These are phyloP conservation scores for Agonopterix subpropinquella DNA, from an alignment of 2,888 invertebrate species.

Conservation along the genomic window DNA sequence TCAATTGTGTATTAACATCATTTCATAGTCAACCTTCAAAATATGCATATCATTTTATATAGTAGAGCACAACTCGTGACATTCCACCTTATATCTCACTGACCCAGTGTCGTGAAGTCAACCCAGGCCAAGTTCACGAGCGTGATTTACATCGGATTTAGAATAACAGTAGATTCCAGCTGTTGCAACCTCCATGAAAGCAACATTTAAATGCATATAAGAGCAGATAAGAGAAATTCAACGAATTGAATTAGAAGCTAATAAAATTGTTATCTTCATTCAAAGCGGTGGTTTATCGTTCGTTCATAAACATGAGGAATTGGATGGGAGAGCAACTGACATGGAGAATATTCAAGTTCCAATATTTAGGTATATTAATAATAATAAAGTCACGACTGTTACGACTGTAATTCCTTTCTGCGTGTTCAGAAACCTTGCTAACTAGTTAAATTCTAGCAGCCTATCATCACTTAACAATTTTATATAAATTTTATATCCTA, in stretches of 20 bases:
- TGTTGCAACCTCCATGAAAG: slow-evolving; percentile 44
- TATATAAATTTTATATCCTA: too few species aligned
- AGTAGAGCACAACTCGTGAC: too few species aligned
- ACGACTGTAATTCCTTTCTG: too few species aligned
- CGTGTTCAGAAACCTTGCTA: too few species aligned
- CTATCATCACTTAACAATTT: too few species aligned
- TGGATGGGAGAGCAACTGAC: slow-evolving; percentile 25
- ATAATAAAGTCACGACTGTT: background rate
- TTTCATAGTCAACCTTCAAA: too few species aligned
- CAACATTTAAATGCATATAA: slow-evolving; percentile 30
- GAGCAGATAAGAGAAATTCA: slow-evolving; percentile 44
- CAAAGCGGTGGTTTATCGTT: slow-evolving; percentile 44
- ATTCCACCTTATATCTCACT: slow-evolving; percentile 8
- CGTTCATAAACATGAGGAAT: slow-evolving; percentile 33
- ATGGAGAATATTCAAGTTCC: background rate
- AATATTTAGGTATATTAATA: background rate
- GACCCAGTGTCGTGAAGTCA: slow-evolving; percentile 40
- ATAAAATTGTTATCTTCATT: slow-evolving; percentile 67
- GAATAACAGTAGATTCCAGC: slow-evolving; percentile 25
- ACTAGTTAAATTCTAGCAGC: too few species aligned
- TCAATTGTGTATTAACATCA: too few species aligned
- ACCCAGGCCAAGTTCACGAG: slow-evolving; percentile 56
- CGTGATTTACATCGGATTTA: slow-evolving; percentile 17
- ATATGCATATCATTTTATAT: too few species aligned
- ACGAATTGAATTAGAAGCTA: slow-evolving; percentile 41